phyloP scores from a whole-genome alignment of 2,113 vertebrate species.

The Tyrannus savana region DNA sequence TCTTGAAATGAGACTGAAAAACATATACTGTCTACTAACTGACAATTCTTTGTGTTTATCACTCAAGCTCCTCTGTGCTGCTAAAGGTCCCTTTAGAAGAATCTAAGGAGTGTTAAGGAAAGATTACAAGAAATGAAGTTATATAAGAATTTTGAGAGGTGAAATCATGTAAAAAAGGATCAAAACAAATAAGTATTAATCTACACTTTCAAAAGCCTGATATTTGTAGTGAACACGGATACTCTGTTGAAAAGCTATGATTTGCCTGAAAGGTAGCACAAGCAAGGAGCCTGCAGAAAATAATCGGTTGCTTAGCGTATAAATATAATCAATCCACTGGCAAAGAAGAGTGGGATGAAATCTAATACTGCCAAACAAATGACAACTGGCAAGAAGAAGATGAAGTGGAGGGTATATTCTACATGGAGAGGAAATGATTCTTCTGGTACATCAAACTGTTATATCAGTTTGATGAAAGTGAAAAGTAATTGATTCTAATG shows the following conservation, averaged over 20 bases:
- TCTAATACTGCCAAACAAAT: neutral
- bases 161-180: neutral
- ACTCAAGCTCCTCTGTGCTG: neutral
- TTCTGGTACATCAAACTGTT: neutral
- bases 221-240: neutral
- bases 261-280: neutral
- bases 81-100: neutral
- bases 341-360: neutral
- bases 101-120: neutral
- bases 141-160: neutral
- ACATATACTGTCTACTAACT: neutral
- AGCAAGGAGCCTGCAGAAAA: neutral
- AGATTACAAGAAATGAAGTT: neutral
- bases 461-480: neutral
- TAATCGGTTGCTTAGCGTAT: neutral
- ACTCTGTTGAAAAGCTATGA: neutral
- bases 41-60: neutral
- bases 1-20: neutral
- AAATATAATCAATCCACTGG: neutral
- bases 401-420: neutral
- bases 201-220: neutral
- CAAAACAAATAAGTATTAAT: neutral
- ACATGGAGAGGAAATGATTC: neutral
- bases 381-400: neutral
- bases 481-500: neutral